A percentile compares a stretch with the other conserved stretches of the same genome.
phyloP scores from a whole-genome alignment of 2,888 invertebrate genomes.

The Scaptomyza reducta region DNA sequence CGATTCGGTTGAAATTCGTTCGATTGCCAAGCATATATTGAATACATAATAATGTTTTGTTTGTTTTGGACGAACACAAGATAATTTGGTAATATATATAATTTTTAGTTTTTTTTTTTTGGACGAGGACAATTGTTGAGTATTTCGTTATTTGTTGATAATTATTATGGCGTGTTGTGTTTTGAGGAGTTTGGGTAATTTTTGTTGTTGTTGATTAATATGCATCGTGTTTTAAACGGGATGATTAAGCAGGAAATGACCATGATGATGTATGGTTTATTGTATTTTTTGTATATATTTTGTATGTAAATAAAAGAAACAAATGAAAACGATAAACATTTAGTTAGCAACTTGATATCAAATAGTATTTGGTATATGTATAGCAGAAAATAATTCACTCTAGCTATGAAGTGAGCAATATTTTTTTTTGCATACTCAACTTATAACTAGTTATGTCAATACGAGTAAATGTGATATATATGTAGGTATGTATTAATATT shows the following conservation, averaged over 20 bases:
- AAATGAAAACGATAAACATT: constrained; percentile 83
- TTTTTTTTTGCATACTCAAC: constrained; percentile 40
- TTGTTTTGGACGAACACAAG: constrained; percentile 70
- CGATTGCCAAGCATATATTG: constrained; percentile 78
- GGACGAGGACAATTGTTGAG: constrained; percentile 68
- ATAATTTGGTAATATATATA: constrained; percentile 34
- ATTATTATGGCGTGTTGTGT: constrained; percentile 49
- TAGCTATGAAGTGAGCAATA: constrained; percentile 31
- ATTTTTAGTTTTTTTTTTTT: constrained; percentile 44
- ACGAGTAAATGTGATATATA: constrained; percentile 15
- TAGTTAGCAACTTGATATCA: constrained; percentile 82
- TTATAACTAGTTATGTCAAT: constrained; percentile 47
- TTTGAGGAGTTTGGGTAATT: constrained; percentile 21
- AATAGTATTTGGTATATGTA: constrained; percentile 44
- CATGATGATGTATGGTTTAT: constrained; percentile 81
- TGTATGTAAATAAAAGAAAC: constrained; percentile 82
- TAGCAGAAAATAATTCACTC: constrained; percentile 33
- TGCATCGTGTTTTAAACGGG: constrained; percentile 60
- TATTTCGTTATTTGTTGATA: constrained; percentile 50
- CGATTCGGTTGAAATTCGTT: constrained; percentile 43
- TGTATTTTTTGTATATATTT: constrained; percentile 58
- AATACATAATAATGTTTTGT: constrained; percentile 36
- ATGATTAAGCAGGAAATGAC: constrained; percentile 84
- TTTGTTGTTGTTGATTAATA: constrained; percentile 45
- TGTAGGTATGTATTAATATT: constrained; percentile 26